phyloP scores from a whole-genome alignment of 2,888 invertebrate genomes.

The Reticulitermes lucifugus region DNA sequence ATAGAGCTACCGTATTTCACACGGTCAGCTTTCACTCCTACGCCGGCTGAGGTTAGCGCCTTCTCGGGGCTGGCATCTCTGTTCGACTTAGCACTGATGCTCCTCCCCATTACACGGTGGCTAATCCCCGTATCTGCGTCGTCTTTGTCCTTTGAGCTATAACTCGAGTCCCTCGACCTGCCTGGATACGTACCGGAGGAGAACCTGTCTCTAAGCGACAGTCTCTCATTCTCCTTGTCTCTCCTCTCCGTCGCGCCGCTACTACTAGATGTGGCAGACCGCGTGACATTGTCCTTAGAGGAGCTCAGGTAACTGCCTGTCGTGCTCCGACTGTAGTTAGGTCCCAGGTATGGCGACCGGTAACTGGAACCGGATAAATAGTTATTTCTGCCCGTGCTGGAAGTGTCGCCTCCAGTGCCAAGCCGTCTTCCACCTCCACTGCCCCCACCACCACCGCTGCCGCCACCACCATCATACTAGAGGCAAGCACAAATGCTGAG shows the following conservation, averaged over 20 bases:
- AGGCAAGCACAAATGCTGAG: neutral
- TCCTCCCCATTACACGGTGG: conserved; percentile 36
- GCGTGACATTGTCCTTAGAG: conserved; percentile 9
- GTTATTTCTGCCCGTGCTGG: neutral
- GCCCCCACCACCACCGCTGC: conserved; percentile 18
- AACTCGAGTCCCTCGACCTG: conserved; percentile 21
- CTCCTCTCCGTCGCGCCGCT: neutral
- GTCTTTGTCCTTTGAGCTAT: conserved; percentile 29
- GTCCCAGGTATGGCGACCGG: neutral
- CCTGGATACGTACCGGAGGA: conserved; percentile 45
- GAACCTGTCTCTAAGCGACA: conserved; percentile 48
- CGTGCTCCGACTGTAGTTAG: conserved; percentile 17
- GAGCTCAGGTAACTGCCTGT: conserved; percentile 45
- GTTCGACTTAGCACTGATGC: conserved; percentile 9
- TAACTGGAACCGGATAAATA: conserved; percentile 33
- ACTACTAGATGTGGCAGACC: neutral
- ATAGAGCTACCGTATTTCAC: conserved; percentile 24
- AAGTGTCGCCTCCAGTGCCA: neutral
- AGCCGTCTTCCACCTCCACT: neutral
- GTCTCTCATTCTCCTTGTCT: conserved; percentile 42
- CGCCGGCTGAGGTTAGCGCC: neutral
- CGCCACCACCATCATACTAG: conserved; percentile 32
- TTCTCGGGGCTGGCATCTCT: conserved; percentile 45
- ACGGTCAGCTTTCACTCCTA: neutral
- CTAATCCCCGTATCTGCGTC: conserved; percentile 24